phyloP scores from a whole-genome alignment of 1,140 invertebrate species.

The Philopotamus ludificatus region DNA sequence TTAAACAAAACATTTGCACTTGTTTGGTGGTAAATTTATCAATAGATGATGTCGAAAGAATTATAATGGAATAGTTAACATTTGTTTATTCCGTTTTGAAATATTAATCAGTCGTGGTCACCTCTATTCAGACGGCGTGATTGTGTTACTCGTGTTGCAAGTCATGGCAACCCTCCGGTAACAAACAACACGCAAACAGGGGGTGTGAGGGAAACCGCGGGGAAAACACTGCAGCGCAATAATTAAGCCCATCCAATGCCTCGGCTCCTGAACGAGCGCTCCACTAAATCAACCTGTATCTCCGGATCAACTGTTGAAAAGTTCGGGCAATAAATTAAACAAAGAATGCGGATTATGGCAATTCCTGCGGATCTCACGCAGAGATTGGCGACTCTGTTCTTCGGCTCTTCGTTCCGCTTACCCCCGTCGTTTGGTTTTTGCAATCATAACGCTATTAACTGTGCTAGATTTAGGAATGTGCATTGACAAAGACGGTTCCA shows the following conservation, averaged over 20 bases:
- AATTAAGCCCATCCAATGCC: neutral
- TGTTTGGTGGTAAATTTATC: neutral
- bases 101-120: slow-evolving; percentile 2
- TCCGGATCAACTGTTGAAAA: neutral
- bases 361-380: no score
- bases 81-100: no score
- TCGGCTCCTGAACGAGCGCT: neutral
- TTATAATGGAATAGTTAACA: no score
- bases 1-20: neutral
- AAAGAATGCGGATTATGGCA: no score
- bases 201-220: slow-evolving; percentile 18
- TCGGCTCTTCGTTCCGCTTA: no score
- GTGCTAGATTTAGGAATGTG: no score
- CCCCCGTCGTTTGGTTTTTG: no score
- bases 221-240: slow-evolving; percentile 1
- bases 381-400: no score
- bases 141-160: slow-evolving; percentile 27
- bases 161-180: slow-evolving; percentile 38
- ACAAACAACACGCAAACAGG: slow-evolving; percentile 32
- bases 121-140: slow-evolving; percentile 3
- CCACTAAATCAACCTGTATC: neutral
- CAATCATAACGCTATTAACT: no score
- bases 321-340: no score
- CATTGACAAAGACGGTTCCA: no score
- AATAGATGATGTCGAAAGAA: neutral